phyloP scores from a whole-genome alignment of 2,888 invertebrate genomes.

The Rhaphigaster nebulosa region DNA sequence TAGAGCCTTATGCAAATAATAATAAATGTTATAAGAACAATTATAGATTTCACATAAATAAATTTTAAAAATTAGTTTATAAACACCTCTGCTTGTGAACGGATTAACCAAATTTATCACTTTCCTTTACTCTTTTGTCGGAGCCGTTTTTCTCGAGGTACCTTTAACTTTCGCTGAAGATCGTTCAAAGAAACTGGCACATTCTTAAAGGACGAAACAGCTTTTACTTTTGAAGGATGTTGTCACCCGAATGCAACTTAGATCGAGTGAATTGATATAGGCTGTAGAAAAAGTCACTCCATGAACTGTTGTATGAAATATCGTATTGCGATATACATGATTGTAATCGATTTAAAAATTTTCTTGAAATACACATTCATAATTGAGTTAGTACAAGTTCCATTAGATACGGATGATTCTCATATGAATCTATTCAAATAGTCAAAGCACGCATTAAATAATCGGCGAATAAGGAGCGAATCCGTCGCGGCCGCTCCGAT shows the following conservation, averaged over 20 bases:
- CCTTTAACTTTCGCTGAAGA: not conserved
- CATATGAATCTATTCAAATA: no score
- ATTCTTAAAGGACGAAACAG: not conserved
- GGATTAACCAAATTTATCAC: not conserved
- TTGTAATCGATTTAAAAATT: not conserved
- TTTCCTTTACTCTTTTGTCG: not conserved
- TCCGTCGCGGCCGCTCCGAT: no score
- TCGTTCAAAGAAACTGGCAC: not conserved
- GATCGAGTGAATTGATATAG: not conserved
- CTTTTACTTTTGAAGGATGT: conserved; percentile 14
- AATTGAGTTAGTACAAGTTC: no score
- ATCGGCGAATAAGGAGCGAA: no score
- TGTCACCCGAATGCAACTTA: not conserved
- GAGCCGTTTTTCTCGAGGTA: not conserved
- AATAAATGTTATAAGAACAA: no score
- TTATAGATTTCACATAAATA: no score
- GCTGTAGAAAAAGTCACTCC: not conserved
- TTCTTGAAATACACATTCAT: not conserved
- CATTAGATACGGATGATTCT: no score
- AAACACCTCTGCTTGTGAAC: not conserved
- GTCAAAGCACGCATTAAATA: no score
- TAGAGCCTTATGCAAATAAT: no score
- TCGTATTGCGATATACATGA: not conserved
- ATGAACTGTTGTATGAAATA: not conserved
- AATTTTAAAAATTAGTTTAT: no score